phyloP scores from a whole-genome alignment of 2,797 vertebrate genomes.

The Bradypodion ventrale region DNA sequence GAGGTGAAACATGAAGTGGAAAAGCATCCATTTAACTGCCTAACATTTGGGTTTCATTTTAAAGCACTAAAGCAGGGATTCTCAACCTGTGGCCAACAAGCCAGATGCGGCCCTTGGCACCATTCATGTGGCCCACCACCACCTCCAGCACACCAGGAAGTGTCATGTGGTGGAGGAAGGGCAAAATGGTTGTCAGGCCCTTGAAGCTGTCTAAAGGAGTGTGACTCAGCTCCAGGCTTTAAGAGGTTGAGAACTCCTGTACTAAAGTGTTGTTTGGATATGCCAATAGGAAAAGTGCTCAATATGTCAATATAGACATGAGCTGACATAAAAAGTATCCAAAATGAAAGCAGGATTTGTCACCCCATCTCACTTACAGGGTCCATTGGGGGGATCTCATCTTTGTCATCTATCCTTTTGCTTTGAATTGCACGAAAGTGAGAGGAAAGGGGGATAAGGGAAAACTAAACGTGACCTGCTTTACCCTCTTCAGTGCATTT shows the following conservation, averaged over 20 bases:
- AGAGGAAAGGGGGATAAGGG: background rate
- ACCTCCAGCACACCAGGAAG: too few species aligned
- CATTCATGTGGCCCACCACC: too few species aligned
- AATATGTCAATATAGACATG: conserved; percentile 59
- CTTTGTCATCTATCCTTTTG: conserved; percentile 56
- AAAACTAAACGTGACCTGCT: conserved; percentile 51
- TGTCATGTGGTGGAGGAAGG: too few species aligned
- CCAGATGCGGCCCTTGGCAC: too few species aligned
- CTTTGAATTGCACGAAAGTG: conserved; percentile 61
- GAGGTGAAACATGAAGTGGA: background rate
- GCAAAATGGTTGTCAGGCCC: too few species aligned
- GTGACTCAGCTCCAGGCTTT: too few species aligned
- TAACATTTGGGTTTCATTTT: conserved; percentile 50
- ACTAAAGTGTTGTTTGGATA: conserved; percentile 45
- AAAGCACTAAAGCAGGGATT: conserved; percentile 59
- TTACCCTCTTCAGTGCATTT: conserved; percentile 55
- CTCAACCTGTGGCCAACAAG: too few species aligned
- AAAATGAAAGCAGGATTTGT: conserved; percentile 54
- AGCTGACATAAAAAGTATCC: conserved; percentile 66
- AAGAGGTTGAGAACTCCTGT: too few species aligned
- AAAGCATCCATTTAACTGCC: conserved; percentile 24
- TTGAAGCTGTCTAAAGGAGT: too few species aligned
- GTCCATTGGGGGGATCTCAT: conserved; percentile 31
- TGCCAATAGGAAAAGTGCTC: conserved; percentile 64
- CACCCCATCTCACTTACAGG: conserved; percentile 44